Evolutionary conservation across 2,113 vertebrate species (phyloP), one percentile per base, ranked within the genome.

Genomic region (Trichomycterus rosablanca): DNA sequence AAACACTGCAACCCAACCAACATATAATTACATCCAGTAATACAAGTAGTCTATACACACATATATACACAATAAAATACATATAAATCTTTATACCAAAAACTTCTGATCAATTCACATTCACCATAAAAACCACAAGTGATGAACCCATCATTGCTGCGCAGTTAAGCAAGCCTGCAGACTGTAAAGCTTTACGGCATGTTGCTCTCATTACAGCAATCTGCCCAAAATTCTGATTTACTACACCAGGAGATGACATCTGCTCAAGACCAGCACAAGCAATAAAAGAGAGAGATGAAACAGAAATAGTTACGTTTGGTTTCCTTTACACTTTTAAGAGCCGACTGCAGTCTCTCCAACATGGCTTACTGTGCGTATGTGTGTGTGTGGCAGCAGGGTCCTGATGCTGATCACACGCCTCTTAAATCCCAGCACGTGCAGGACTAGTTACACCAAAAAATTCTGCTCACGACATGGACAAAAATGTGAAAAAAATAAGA

Each of bases 331-430:
- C 68, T 71, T 75, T 73, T 73, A 59, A 78, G 50, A 23, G 73
- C 76, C 57, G 76, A 73, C 65, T 78, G 67, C 70, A 78, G 76
- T 55, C 73, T 66, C 63, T 75, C 71, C 70, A 78, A 46, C 76
- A 75, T 75, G 46, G 63, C 63, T 69, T 40, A 14, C 53, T 23
- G 45, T 46, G 45, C 24, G 58, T 52, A 30, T 68, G 64, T 63
- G 50, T 63, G 60, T 44, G 32, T 48, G 16, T 40, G 15, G 18
- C 37, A 28, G 52, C 34, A 61, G 40, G 59, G 58, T 73, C 46
- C 49, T 39, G 52, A 69, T 66, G 52, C 48, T 42, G 40, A 66
- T 63, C 66, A 60, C 51, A 62, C 44, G 59, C 62, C 19, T 48
- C 8, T 54, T 63, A 49, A 70, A 66, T 73, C 67, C 63, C 40